Evolutionary conservation across 2,888 invertebrate genomes (phyloP).

Genomic region (Melipona bicolor): DNA sequence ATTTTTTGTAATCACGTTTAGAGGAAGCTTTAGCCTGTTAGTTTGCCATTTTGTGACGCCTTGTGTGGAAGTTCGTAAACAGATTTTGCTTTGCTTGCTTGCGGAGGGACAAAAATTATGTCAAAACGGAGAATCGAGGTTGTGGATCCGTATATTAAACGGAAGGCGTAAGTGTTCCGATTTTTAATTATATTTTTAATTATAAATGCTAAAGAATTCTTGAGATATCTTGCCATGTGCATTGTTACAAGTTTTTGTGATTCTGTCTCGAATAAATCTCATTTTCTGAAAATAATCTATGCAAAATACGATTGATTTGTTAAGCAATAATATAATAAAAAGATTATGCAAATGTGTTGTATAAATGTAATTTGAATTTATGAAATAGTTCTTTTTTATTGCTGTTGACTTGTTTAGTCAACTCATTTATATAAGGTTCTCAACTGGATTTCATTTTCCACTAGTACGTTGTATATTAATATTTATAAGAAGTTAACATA

Average conservation of each 20-base stretch:
- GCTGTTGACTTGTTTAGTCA: conserved; percentile 57
- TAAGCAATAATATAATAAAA: neutral
- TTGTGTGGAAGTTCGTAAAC: conserved; percentile 72
- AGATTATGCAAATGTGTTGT: neutral
- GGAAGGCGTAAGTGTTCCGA: conserved; percentile 88
- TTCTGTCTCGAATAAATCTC: conserved; percentile 27
- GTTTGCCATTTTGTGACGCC: conserved; percentile 83
- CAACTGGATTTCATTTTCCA: conserved; percentile 42
- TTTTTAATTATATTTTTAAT: neutral
- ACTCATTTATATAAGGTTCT: conserved; percentile 66
- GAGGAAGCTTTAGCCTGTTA: conserved; percentile 65
- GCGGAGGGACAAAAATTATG: conserved; percentile 85
- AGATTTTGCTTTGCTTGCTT: conserved; percentile 63
- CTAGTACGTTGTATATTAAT: conserved; percentile 3
- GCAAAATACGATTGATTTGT: neutral
- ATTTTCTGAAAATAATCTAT: neutral
- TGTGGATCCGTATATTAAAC: conserved; percentile 92
- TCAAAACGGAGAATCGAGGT: conserved; percentile 95
- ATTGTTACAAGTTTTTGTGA: conserved; percentile 60
- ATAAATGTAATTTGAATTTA: neutral
- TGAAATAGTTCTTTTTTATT: conserved; percentile 30
- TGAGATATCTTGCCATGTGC: conserved; percentile 68
- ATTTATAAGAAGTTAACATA: neutral
- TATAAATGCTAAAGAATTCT: neutral
- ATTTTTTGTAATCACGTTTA: conserved; percentile 33